Base-by-base conservation (phyloP, 37 sponge, comb jelly and placozoan genomes). In the Cladorhizidae sp. region DNA sequence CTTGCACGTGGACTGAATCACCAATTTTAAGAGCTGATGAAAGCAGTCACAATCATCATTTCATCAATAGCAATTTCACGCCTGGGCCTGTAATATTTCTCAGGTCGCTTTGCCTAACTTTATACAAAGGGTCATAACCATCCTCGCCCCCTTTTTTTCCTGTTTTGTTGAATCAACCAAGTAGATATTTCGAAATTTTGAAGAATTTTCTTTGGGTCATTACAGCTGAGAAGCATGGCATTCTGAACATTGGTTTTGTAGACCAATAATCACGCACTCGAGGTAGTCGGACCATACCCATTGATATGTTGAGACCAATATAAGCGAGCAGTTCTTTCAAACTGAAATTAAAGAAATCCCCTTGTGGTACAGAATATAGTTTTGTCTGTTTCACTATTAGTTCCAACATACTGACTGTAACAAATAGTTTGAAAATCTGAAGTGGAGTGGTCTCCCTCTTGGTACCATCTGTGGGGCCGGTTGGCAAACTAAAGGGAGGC, bases 191-290 rank as follows among this genome's bases (percentile, higher is more conserved):
- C n/a, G 17, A 5, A 20, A 82, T 40, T 1, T 11, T 26, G 17
- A 43, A 49, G 31, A 82, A 82, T 3, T 50, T 56, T 26, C 40
- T 51, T 14, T 45, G 42, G 11, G 65, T 35, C 36, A 82, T 25
- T 0, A 49, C 14, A 32, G 54, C 18, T 7, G 62, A 41, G 21
- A 73, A 38, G 32, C 74, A 58, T 12, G 64, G 83, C 1, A 26
- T 43, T 29, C 64, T 51, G 3, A 82, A 42, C 12, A 45, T 28
- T 2, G 28, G 7, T 26, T 61, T 56, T 41, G 49, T 82, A 21
- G 64, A 59, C 83, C 83, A 73, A 54, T 82, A 82, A n/a, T 73
- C 64, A 2, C 25, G 28, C 28, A 70, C 42, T 70, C 36, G 25
- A 32, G 81, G 81, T 2, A 62, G 35, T 8, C 31, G 28, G 15